phyloP scores from a whole-genome alignment of 92 coral and sea anemone species.

The Parazoanthus swiftii region DNA sequence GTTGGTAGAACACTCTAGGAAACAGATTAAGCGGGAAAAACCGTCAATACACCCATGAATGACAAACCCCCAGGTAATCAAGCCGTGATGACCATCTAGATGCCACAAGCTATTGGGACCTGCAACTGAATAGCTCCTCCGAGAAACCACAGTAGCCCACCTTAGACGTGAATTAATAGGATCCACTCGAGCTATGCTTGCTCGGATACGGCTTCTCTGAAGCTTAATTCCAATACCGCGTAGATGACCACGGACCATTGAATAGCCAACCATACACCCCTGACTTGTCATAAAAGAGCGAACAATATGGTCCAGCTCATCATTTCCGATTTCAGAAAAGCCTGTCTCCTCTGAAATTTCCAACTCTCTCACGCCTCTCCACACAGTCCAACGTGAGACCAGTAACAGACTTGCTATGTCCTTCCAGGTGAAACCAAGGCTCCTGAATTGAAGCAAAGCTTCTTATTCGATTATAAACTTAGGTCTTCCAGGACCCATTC shows the following conservation, averaged over 20 bases:
- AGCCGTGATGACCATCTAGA: slow-evolving; percentile 54
- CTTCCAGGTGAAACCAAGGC: too few species aligned
- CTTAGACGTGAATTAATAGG: slow-evolving; percentile 44
- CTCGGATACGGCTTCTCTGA: slow-evolving; percentile 37
- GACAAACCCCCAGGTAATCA: slow-evolving; percentile 50
- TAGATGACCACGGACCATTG: slow-evolving; percentile 30
- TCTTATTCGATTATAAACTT: too few species aligned
- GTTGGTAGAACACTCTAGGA: slow-evolving; percentile 43
- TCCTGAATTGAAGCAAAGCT: too few species aligned
- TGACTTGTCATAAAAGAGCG: too few species aligned
- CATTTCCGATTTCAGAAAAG: too few species aligned
- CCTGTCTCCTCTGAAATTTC: too few species aligned
- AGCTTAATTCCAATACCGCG: slow-evolving; percentile 41
- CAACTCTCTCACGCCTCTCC: too few species aligned
- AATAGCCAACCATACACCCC: too few species aligned
- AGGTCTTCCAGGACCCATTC: too few species aligned
- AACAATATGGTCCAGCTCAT: too few species aligned
- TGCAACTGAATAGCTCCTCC: slow-evolving; percentile 44
- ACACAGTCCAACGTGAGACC: too few species aligned
- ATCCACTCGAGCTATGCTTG: slow-evolving; percentile 52
- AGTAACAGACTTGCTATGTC: too few species aligned
- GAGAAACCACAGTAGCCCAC: slow-evolving; percentile 48
- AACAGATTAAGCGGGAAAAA: slow-evolving; percentile 40
- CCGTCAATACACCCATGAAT: slow-evolving; percentile 51
- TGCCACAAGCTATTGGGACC: slow-evolving; percentile 58